These are phyloP conservation scores for Liposcelis brunnea DNA, from an alignment of 2,888 invertebrate species.

Conservation along the genomic window DNA sequence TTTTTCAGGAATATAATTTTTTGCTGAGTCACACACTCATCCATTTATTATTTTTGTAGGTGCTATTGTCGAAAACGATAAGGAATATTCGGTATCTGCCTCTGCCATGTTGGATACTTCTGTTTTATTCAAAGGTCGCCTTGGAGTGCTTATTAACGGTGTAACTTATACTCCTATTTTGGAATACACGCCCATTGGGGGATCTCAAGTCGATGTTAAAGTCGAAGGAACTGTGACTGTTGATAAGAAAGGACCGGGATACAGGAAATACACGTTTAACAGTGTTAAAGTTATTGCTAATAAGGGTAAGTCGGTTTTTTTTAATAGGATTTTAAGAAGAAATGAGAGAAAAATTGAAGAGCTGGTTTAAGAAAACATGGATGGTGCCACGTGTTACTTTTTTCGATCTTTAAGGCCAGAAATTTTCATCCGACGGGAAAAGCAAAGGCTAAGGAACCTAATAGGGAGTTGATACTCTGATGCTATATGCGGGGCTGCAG, in stretches of 20 bases:
- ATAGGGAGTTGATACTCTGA: no score
- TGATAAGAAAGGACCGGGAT: slow-evolving; percentile 26
- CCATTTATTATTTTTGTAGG: slow-evolving; percentile 18
- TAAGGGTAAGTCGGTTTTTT: slow-evolving; percentile 12
- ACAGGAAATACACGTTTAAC: slow-evolving; percentile 37
- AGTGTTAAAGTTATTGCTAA: slow-evolving; percentile 32
- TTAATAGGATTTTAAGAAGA: no score
- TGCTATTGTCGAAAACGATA: slow-evolving; percentile 35
- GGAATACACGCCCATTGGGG: slow-evolving; percentile 43
- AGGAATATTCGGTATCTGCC: slow-evolving; percentile 43
- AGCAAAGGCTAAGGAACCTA: no score
- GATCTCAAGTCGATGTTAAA: slow-evolving; percentile 25
- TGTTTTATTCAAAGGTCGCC: slow-evolving; percentile 35
- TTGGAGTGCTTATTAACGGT: slow-evolving; percentile 44
- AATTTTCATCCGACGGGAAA: no score
- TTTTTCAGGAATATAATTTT: not conserved
- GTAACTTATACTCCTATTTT: slow-evolving; percentile 49
- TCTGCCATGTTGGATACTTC: slow-evolving; percentile 24
- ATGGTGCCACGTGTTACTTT: no score
- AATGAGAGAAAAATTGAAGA: no score
- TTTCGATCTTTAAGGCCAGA: no score
- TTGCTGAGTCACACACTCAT: no score
- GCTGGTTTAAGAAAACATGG: no score
- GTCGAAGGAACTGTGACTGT: slow-evolving; percentile 22
- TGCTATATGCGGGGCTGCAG: no score